These are phyloP conservation scores for Oreochromis mossambicus DNA, from an alignment of 2,797 vertebrate species.

Conservation along the genomic window DNA sequence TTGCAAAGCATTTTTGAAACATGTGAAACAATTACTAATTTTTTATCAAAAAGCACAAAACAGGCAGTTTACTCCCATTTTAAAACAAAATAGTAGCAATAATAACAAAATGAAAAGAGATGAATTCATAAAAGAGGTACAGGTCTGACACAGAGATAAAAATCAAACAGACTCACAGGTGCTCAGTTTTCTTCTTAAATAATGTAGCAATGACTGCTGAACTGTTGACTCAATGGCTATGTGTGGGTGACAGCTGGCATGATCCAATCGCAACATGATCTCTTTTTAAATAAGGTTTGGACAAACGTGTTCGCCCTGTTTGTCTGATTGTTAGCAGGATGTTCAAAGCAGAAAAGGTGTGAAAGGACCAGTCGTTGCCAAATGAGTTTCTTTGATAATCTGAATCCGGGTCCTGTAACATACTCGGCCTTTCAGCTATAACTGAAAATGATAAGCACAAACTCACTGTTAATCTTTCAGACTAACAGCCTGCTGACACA, in stretches of 20 bases:
- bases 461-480: neutral
- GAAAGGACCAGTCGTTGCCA: fast-evolving
- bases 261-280: neutral
- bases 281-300: neutral
- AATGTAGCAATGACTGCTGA: neutral
- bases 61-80: neutral
- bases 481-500: neutral
- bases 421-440: neutral
- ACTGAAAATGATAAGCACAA: neutral
- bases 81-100: neutral
- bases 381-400: neutral
- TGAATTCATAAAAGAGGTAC: neutral
- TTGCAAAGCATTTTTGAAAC: neutral
- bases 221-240: neutral
- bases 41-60: neutral
- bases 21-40: neutral
- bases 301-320: neutral
- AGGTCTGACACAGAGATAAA: fast-evolving
- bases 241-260: neutral
- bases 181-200: neutral
- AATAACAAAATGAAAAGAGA: neutral
- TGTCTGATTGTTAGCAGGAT: neutral
- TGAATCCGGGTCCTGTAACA: neutral
- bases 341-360: neutral
- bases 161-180: neutral